These are phyloP conservation scores for Reticulitermes lucifugus DNA, from an alignment of 2,888 invertebrate species.

Conservation along the genomic window DNA sequence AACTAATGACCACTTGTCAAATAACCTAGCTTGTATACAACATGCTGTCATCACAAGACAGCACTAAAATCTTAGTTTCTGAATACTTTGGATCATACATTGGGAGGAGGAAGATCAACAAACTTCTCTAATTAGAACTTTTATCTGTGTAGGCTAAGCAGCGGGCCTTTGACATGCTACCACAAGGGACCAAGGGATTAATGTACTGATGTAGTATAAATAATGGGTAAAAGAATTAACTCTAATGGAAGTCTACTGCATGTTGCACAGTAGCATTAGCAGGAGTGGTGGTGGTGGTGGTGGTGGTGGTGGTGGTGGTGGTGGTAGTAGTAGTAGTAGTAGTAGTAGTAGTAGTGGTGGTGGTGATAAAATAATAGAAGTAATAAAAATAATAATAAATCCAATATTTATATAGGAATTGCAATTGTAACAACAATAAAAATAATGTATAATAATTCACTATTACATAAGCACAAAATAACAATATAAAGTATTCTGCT, in stretches of 20 bases:
- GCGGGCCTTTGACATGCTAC: neutral
- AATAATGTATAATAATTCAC: conserved; percentile 43
- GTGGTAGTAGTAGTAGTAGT: neutral
- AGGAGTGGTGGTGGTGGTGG: neutral
- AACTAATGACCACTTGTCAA: too few relatives aligned
- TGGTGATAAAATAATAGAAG: neutral
- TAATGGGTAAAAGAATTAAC: neutral
- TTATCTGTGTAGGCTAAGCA: neutral
- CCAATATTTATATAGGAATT: conserved; percentile 34
- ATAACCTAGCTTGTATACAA: neutral
- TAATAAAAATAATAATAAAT: conserved; percentile 11
- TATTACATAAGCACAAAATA: conserved; percentile 41
- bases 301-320: neutral
- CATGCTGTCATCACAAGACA: too few relatives aligned
- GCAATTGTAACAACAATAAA: conserved; percentile 41
- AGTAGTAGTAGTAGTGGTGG: neutral
- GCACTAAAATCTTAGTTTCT: too few relatives aligned
- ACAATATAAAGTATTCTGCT: conserved; percentile 49
- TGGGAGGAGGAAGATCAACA: neutral
- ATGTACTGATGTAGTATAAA: neutral
- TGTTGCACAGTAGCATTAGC: neutral
- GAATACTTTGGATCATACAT: too few relatives aligned
- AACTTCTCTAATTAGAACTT: too few relatives aligned
- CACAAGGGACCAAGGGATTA: neutral
- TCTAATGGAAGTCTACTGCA: neutral